Base-by-base conservation (phyloP, 2,113 vertebrate genomes). In the Pollachius pollachius region DNA sequence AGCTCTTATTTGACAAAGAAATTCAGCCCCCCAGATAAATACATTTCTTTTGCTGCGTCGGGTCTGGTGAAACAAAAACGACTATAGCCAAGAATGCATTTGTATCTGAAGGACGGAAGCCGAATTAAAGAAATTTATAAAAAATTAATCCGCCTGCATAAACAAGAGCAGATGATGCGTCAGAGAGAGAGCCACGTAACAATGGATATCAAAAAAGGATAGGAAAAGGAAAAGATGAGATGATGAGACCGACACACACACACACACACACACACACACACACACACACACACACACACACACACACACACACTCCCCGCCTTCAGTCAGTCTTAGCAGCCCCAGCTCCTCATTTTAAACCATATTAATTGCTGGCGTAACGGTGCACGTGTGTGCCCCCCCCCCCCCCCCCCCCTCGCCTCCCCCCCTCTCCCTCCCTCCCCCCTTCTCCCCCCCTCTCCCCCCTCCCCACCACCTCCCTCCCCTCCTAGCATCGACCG, bases 21-120 rank as follows among this genome's bases (percentile, higher is more conserved):
- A 65, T 68, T 62, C 27, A 27, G 27, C 27, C 27, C 27, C 27
- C 72, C 78, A 76, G 78, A 84, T 71, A 74, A 84, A 82, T 83
- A 89, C 81, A 85, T 83, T 86, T 78, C 79, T 81, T 85, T 74
- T 73, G 80, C 83, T 83, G 78, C 83, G 84, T 85, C 79, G 68
- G 87, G 83, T 27, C 27, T 27, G 27, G 27, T 4, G 27, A 27
- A 83, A 80, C 86, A 84, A 81, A 87, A 60, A 56, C 15, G 15
- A 56, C 5, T n/a, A 60, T 6, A 81, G 81, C 73, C 78, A 79
- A 86, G 81, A 83, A 37, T n/a, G 82, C 87, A 56, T 56, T 56
- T 15, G 3, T 54, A 2, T 56, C 12, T 56, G 13, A n/a, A n/a
- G 13, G 54, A n/a, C 54, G 54, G 54, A 56, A 15, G 6, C 54